phyloP scores from a whole-genome alignment of 2,797 vertebrate species.

The Sebastes baramenuke region DNA sequence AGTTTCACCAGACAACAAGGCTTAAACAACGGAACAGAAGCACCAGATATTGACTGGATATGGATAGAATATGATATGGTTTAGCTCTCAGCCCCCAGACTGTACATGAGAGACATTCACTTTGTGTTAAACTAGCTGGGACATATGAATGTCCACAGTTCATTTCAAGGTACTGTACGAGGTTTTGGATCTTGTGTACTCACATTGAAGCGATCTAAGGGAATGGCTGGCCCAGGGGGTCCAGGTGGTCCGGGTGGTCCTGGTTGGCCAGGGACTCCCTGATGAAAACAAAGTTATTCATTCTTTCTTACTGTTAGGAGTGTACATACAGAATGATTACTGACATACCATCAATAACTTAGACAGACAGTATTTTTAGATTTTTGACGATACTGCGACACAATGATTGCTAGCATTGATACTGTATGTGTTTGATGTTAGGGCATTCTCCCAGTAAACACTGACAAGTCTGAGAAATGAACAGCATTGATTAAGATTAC shows the following conservation, averaged over 20 bases:
- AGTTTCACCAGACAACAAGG: background rate
- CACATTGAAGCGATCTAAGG: constrained; percentile 80
- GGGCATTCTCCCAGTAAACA: background rate
- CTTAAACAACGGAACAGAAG: background rate
- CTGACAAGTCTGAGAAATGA: background rate
- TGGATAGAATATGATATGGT: background rate
- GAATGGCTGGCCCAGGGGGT: constrained; percentile 76
- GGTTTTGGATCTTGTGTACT: constrained; percentile 43
- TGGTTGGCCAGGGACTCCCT: constrained; percentile 86
- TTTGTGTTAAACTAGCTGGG: background rate
- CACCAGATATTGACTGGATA: background rate
- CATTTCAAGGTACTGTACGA: background rate
- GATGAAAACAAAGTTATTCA: constrained; percentile 6
- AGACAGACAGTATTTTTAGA: background rate
- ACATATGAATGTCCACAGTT: background rate
- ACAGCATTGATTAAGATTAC: background rate
- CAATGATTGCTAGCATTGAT: background rate
- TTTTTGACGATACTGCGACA: background rate
- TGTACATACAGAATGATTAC: background rate
- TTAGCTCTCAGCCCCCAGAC: background rate
- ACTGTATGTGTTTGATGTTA: background rate
- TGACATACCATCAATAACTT: background rate
- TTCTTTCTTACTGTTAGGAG: background rate
- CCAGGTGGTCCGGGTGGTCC: constrained; percentile 86
- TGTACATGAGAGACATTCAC: background rate